These are phyloP conservation scores for Myotis brandtii DNA, from an alignment of 2,113 vertebrate genomes.

Conservation along the genomic window DNA sequence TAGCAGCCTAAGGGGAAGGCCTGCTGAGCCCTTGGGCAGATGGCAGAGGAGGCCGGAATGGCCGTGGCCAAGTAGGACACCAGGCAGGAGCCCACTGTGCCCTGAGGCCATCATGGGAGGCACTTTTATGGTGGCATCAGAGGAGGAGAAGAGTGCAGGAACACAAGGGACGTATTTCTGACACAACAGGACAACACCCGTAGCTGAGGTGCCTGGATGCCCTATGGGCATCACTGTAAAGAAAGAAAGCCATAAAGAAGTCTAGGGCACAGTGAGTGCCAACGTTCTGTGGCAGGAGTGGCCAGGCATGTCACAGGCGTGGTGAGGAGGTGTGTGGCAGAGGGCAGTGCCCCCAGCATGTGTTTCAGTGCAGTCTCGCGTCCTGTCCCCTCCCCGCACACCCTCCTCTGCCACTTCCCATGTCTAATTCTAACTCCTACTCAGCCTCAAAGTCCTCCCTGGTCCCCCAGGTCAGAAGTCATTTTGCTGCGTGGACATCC, in stretches of 20 bases:
- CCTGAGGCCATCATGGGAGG: background rate
- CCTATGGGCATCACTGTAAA: background rate
- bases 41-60: background rate
- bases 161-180: background rate
- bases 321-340: background rate
- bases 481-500: background rate
- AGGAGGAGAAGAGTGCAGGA: background rate
- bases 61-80: background rate
- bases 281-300: accelerated
- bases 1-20: background rate
- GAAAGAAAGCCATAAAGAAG: background rate
- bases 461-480: background rate
- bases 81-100: background rate
- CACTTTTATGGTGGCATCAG: background rate
- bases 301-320: background rate
- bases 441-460: background rate
- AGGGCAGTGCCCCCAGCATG: accelerated
- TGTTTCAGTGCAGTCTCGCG: background rate
- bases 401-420: background rate
- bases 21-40: background rate
- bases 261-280: background rate
- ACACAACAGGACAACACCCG: background rate
- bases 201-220: background rate
- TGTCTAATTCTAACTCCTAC: background rate
- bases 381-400: background rate